These are phyloP conservation scores for Hephaestus fuliginosus DNA, from an alignment of 2,797 vertebrate species.

Conservation along the genomic window DNA sequence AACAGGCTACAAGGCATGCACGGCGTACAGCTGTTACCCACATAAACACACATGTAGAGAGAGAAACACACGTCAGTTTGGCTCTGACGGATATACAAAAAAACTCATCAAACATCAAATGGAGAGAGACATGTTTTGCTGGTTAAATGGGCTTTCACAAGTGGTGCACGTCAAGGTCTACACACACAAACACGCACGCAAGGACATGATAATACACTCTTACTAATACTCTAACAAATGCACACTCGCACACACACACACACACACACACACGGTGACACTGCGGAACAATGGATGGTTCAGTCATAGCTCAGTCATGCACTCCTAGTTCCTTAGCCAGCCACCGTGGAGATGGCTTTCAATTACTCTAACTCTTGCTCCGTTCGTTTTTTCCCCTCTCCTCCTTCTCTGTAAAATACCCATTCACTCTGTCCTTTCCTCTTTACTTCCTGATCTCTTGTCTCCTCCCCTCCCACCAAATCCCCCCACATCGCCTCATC, in stretches of 20 bases:
- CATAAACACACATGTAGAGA: slow-evolving; percentile 1
- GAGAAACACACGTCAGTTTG: slow-evolving; percentile 30
- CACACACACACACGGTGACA: slow-evolving; percentile 41
- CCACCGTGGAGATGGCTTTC: slow-evolving; percentile 49
- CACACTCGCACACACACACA: slow-evolving; percentile 34
- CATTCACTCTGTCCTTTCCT: slow-evolving; percentile 39
- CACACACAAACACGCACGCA: slow-evolving; percentile 29
- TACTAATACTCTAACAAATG: slow-evolving; percentile 36
- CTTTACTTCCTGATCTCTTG: slow-evolving; percentile 53
- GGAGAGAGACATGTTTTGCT: slow-evolving; percentile 57
- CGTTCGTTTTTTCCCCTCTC: slow-evolving; percentile 32
- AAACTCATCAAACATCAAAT: slow-evolving; percentile 27
- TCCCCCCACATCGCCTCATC: slow-evolving; percentile 47
- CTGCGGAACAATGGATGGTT: slow-evolving; percentile 57
- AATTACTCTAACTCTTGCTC: slow-evolving; percentile 47
- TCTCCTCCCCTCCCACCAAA: slow-evolving; percentile 43
- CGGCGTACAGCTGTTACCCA: no score
- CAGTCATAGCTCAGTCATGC: slow-evolving; percentile 58
- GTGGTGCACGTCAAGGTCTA: neutral
- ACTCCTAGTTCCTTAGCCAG: slow-evolving; percentile 40
- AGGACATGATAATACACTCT: slow-evolving; percentile 23
- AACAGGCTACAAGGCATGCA: neutral
- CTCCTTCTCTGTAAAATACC: slow-evolving; percentile 42
- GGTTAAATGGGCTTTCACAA: slow-evolving; percentile 58
- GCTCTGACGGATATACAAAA: slow-evolving; percentile 48